These are phyloP conservation scores for Otis tarda DNA, from an alignment of 2,113 vertebrate genomes.

Conservation along the genomic window DNA sequence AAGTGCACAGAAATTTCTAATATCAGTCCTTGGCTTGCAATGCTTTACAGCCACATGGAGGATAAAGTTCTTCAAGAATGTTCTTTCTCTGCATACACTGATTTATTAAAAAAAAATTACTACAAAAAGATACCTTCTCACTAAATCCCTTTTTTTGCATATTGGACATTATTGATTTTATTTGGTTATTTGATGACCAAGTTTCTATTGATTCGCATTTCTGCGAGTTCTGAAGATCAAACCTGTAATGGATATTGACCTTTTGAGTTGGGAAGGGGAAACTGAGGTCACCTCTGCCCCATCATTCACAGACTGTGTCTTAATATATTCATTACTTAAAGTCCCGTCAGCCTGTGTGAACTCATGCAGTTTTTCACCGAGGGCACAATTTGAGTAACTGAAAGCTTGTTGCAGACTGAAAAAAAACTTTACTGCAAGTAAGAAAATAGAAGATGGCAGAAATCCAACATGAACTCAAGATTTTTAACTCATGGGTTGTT, in stretches of 20 bases:
- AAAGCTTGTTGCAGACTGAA: not conserved
- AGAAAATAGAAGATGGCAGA: not conserved
- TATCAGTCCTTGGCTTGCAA: not conserved
- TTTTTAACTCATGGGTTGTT: not conserved
- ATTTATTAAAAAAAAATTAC: not conserved
- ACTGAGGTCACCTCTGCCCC: not conserved
- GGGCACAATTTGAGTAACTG: not conserved
- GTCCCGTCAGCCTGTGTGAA: not conserved
- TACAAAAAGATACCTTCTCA: not conserved
- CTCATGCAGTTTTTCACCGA: not conserved
- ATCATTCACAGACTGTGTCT: not conserved
- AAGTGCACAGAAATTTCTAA: not conserved
- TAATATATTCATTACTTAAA: not conserved
- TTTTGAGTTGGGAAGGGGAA: not conserved
- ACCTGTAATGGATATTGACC: accelerated
- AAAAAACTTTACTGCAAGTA: not conserved
- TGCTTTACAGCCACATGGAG: not conserved
- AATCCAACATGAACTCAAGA: not conserved
- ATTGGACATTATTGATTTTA: not conserved
- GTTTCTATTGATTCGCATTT: not conserved
- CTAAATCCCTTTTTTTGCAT: not conserved
- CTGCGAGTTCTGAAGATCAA: not conserved
- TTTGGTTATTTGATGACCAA: not conserved
- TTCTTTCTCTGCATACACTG: not conserved
- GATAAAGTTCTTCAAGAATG: not conserved